Evolutionary conservation across 2,113 vertebrate genomes (phyloP).

Genomic region (Polyodon spathula): DNA sequence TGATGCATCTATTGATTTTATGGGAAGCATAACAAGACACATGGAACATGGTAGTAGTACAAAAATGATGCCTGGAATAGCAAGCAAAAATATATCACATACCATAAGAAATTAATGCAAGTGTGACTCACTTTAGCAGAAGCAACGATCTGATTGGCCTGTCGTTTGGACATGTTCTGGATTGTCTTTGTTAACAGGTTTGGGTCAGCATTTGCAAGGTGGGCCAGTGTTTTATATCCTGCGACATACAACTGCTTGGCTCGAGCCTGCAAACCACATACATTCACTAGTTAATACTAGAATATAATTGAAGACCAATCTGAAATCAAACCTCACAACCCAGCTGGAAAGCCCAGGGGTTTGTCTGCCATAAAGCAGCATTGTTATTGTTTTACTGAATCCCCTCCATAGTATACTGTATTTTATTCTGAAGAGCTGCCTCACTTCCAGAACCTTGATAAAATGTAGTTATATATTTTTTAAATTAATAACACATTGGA

Average conservation of each 20-base stretch:
- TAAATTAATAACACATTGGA: too few species aligned
- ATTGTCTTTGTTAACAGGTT: conserved; percentile 56
- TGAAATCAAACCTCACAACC: background rate
- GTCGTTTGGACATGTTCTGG: conserved; percentile 67
- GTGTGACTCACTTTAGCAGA: conserved; percentile 73
- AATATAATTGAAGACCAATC: background rate
- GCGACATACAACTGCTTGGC: conserved; percentile 81
- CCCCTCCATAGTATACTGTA: too few species aligned
- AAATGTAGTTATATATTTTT: too few species aligned
- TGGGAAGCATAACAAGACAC: too few species aligned
- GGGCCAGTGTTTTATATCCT: conserved; percentile 74
- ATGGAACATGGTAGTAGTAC: too few species aligned
- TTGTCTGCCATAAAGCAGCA: too few species aligned
- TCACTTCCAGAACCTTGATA: too few species aligned
- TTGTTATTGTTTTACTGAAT: too few species aligned
- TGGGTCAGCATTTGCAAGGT: conserved; percentile 79
- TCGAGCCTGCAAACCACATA: conserved; percentile 57
- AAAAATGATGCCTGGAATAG: too few species aligned
- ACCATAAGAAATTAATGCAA: background rate
- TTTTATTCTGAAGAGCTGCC: too few species aligned
- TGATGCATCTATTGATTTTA: too few species aligned
- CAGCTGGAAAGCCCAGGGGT: background rate
- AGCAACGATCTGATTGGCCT: conserved; percentile 77
- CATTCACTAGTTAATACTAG: background rate
- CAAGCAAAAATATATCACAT: too few species aligned